These are phyloP conservation scores for Coturnix japonica DNA, from an alignment of 2,113 vertebrate genomes.

Conservation along the genomic window DNA sequence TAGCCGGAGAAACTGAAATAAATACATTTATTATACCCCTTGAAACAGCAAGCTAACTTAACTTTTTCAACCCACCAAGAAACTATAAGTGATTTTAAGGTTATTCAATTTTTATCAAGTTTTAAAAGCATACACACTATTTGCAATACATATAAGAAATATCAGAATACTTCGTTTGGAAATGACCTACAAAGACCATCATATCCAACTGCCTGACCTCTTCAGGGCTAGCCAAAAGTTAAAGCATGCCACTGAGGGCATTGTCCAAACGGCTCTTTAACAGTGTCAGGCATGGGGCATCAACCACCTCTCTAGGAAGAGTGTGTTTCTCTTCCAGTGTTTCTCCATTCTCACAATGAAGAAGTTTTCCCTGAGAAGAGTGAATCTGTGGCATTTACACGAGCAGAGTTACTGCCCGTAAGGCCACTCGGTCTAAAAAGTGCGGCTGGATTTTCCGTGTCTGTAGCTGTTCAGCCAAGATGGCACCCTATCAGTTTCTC, in stretches of 20 bases:
- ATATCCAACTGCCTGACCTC: not conserved
- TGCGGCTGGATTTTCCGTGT: slow-evolving; percentile 21
- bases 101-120: not conserved
- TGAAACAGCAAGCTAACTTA: slow-evolving; percentile 4
- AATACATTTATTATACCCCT: not conserved
- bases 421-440: not conserved
- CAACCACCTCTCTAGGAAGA: not conserved
- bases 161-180: not conserved
- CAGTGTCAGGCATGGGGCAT: not conserved
- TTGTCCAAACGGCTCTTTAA: not conserved
- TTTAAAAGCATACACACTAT: not conserved
- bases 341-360: not conserved
- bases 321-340: not conserved
- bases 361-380: not conserved
- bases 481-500: not conserved
- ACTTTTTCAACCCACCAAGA: not conserved
- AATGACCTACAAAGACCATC: not conserved
- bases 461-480: not conserved
- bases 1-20: not conserved
- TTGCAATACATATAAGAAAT: not conserved
- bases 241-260: not conserved
- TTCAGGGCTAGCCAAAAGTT: not conserved
- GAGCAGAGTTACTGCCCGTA: not conserved
- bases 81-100: not conserved
- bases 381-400: not conserved